Base-by-base conservation (phyloP, 92 coral and sea anemone genomes). In the Porites cylindrica region DNA sequence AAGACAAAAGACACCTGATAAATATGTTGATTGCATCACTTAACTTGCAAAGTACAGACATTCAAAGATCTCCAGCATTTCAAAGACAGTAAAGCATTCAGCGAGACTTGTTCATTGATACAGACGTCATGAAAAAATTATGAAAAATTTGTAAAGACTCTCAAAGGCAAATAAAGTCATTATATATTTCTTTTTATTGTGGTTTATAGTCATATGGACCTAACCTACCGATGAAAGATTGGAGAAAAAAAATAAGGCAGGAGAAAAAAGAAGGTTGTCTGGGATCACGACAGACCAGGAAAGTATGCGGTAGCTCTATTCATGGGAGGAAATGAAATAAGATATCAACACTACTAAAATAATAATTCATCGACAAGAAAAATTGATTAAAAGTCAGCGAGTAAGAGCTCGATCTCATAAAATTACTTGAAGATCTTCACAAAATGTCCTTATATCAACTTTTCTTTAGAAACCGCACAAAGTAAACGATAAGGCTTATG, bases 1-100 rank as follows among this genome's bases (percentile, higher is more conserved):
- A 67, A 47, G 23, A 86, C 24, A 62, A 83, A 26, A 18, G 5
- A 82, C 4, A 82, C 53, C 9, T 51, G 76, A 58, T 70, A 19
- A 38, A 38, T 72, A 59, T 73, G 72, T 47, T 59, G 71, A 83
- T 83, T 58, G 86, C 86, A 82, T 82, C 86, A 81, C 53, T 43
- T 14, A 11, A 66, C 38, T 64, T 12, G 10, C 61, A 56, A 56
- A 56, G 61, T 38, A 38, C 4, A 38, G 47, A 38, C 47, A 38
- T 38, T 38, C 47, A 38, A 38, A 38, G 47, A 38, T 4, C 5
- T 38, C 47, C 47, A 38, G 47, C 47, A 38, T 3, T 38, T 38
- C 47, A 38, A 38, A 38, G 47, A 38, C 4, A 38, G 0, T 38
- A 38, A 4, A 38, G 47, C 47, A 29, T 29, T 29, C 32, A 29